These are phyloP conservation scores for Nebria brevicollis DNA, from an alignment of 2,888 invertebrate genomes.

Conservation along the genomic window DNA sequence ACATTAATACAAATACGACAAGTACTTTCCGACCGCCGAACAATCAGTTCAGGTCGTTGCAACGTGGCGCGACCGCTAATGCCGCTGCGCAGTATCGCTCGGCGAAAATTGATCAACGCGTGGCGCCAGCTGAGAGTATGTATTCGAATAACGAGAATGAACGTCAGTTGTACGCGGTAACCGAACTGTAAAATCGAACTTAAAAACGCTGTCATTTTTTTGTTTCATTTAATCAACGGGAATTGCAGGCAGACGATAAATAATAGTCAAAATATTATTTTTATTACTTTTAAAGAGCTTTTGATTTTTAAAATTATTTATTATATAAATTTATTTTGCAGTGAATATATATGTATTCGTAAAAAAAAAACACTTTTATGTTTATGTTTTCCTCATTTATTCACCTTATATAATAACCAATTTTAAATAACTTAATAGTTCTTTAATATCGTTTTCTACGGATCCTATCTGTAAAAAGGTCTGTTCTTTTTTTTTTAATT, in stretches of 20 bases:
- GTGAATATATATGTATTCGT: too few species aligned
- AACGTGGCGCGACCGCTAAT: constrained; percentile 60
- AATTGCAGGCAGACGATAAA: constrained; percentile 42
- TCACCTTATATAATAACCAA: not conserved
- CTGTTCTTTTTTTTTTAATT: constrained; percentile 14
- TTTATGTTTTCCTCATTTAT: not conserved
- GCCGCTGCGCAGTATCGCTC: constrained; percentile 60
- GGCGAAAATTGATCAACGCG: constrained; percentile 59
- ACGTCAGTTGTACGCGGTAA: constrained; percentile 75
- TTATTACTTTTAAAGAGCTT: not conserved
- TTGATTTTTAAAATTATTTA: not conserved
- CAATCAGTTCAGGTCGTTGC: constrained; percentile 64
- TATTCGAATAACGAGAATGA: constrained; percentile 64
- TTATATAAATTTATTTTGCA: not conserved
- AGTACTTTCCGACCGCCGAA: constrained; percentile 59
- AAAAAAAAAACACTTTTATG: not conserved
- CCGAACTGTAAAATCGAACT: constrained; percentile 69
- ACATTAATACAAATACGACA: constrained; percentile 52
- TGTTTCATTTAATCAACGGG: constrained; percentile 26
- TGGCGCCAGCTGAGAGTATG: constrained; percentile 59
- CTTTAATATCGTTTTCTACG: not conserved
- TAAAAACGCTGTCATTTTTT: constrained; percentile 6
- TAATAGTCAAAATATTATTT: constrained; percentile 33
- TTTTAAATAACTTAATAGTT: not conserved
- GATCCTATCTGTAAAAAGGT: constrained; percentile 27